Conservation (phyloP, 2,797 vertebrate species). For the Varecia variegata region DNA sequence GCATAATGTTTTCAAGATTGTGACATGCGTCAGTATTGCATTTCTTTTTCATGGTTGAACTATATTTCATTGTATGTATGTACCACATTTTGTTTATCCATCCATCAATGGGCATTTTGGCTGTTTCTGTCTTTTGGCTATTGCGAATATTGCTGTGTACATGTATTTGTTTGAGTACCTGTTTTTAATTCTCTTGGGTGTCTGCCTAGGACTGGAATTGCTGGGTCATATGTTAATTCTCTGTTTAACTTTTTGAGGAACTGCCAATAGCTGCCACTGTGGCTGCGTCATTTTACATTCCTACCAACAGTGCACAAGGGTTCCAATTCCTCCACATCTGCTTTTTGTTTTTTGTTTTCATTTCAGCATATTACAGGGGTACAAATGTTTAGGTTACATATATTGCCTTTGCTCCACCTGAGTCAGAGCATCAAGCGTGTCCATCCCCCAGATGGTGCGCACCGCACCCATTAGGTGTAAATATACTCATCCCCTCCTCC, state of each 20-base stretch:
- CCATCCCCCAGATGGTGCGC: too few species aligned
- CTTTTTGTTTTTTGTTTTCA: too few species aligned
- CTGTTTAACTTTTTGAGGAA: background rate
- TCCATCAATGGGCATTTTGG: background rate
- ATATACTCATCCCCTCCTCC: too few species aligned
- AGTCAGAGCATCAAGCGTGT: too few species aligned
- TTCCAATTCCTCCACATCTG: background rate
- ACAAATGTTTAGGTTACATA: too few species aligned
- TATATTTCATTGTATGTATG: background rate
- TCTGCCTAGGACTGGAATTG: background rate
- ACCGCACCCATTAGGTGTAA: too few species aligned
- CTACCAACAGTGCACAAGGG: background rate
- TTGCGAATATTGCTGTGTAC: background rate
- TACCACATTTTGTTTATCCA: background rate
- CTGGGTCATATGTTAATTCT: background rate
- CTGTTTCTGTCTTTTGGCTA: background rate
- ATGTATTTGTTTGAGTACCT: background rate
- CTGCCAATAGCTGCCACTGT: background rate
- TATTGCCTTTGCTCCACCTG: too few species aligned
- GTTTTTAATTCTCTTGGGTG: background rate
- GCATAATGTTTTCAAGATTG: background rate
- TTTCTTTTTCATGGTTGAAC: background rate
- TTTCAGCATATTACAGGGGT: too few species aligned
- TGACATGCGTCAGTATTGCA: background rate
- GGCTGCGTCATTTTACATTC: background rate